Evolutionary conservation across 2,888 invertebrate genomes (phyloP).

Genomic region (Leptinotarsa haldemani): DNA sequence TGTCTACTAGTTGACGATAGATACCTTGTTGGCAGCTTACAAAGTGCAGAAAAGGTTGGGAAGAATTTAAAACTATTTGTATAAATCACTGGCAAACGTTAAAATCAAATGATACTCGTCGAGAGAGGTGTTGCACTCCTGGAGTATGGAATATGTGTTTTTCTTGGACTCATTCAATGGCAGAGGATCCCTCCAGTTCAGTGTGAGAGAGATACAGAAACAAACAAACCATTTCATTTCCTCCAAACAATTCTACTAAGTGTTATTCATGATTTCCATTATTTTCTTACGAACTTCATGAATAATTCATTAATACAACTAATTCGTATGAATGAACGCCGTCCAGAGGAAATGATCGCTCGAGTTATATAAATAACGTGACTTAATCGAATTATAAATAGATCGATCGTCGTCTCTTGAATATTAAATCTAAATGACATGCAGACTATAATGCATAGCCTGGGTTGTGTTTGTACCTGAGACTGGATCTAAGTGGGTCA

Average conservation of each 20-base stretch:
- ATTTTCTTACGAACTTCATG: background rate
- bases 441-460: background rate
- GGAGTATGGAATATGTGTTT: no score
- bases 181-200: no score
- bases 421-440: background rate
- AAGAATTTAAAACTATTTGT: no score
- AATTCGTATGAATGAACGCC: constrained; percentile 11
- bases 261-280: background rate
- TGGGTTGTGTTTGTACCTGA: background rate
- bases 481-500: background rate
- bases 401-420: constrained; percentile 5
- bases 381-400: constrained; percentile 13
- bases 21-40: no score
- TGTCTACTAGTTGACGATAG: no score
- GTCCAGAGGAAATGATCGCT: background rate
- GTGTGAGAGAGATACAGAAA: background rate
- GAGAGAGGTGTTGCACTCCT: no score
- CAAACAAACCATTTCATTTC: background rate
- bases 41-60: no score
- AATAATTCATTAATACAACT: background rate
- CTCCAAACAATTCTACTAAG: background rate
- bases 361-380: constrained; percentile 13
- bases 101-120: no score
- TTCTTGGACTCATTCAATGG: no score
- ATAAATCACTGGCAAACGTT: no score